phyloP scores from a whole-genome alignment of 2,888 invertebrate species.

The Aphodius granarius region DNA sequence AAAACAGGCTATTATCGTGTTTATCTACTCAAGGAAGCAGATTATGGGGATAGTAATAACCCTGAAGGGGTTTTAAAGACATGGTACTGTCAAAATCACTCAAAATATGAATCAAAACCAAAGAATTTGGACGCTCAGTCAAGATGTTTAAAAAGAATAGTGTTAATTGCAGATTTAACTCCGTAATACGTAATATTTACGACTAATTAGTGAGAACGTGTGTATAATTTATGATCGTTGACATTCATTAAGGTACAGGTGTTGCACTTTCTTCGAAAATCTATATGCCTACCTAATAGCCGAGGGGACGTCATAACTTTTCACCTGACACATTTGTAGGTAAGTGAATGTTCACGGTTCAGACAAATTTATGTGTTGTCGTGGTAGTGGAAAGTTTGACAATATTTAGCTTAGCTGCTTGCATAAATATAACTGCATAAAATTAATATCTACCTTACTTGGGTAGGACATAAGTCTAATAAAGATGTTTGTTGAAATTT shows the following conservation, averaged over 20 bases:
- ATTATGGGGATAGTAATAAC: no score
- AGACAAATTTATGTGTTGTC: neutral
- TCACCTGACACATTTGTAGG: neutral
- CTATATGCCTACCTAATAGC: no score
- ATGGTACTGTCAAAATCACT: no score
- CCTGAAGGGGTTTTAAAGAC: no score
- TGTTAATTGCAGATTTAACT: neutral
- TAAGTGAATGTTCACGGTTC: neutral
- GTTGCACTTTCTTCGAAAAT: neutral
- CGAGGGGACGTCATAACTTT: neutral
- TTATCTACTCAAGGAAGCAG: no score
- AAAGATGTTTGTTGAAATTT: no score
- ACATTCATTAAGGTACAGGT: slow-evolving; percentile 10
- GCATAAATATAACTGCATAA: neutral
- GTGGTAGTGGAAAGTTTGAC: neutral
- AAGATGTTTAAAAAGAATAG: neutral
- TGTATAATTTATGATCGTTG: slow-evolving; percentile 5
- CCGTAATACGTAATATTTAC: slow-evolving; percentile 10
- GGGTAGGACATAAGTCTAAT: no score
- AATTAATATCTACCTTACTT: no score
- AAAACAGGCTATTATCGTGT: no score
- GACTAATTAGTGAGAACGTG: slow-evolving; percentile 6
- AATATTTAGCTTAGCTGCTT: neutral
- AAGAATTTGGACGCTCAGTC: no score
- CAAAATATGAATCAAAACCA: no score